Evolutionary conservation across 2,888 invertebrate genomes (phyloP).

Genomic region (Hipparchia sbordonii): DNA sequence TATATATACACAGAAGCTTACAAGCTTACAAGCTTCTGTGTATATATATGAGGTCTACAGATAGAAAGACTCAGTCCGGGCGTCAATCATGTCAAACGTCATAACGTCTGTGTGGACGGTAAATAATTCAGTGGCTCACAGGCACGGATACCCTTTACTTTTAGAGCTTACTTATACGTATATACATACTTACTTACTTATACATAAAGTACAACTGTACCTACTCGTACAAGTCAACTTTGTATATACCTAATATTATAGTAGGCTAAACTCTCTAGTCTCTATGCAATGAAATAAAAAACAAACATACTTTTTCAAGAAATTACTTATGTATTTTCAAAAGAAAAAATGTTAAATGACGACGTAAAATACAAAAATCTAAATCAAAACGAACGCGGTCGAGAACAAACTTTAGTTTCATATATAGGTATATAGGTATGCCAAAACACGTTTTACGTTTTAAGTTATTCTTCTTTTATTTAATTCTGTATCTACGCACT

Average conservation of each 20-base stretch:
- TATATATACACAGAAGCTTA: neutral
- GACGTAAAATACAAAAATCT: no score
- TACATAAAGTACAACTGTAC: neutral
- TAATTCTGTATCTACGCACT: no score
- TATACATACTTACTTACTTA: neutral
- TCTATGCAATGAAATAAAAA: neutral
- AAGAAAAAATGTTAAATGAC: no score
- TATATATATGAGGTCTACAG: no score
- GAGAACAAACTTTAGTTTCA: no score
- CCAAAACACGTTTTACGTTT: no score
- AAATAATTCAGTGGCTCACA: slow-evolving; percentile 67
- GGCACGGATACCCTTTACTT: slow-evolving; percentile 52
- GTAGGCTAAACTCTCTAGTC: neutral
- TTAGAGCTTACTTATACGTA: neutral
- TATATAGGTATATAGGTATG: no score
- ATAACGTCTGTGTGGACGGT: slow-evolving; percentile 52
- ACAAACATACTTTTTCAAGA: neutral
- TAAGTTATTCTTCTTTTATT: no score
- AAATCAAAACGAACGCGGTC: no score
- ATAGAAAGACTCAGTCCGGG: slow-evolving; percentile 5
- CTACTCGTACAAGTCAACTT: neutral
- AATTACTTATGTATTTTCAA: no score
- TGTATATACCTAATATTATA: neutral
- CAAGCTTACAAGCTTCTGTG: no score
- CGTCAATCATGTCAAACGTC: slow-evolving; percentile 53